Conservation (phyloP, 2,113 vertebrate species). For the Zeus faber region DNA sequence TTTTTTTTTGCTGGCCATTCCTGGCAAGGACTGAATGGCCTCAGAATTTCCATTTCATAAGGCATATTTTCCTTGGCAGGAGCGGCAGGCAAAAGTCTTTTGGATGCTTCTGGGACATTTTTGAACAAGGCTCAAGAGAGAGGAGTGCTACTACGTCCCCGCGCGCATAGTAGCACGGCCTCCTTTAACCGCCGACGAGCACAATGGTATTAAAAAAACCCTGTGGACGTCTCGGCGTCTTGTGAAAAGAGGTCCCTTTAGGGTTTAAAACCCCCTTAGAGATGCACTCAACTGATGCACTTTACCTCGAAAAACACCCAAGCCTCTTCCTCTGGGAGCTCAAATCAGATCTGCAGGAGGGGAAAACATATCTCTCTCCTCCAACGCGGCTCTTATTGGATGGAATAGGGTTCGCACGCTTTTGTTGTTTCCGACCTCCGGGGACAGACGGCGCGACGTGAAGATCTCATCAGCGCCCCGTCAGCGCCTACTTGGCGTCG, state of each 20-base stretch:
- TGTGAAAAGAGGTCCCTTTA: slow-evolving; percentile 25
- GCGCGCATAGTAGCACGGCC: slow-evolving; percentile 28
- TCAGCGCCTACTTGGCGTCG: too few relatives aligned
- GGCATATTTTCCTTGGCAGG: slow-evolving; percentile 74
- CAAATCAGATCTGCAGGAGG: slow-evolving; percentile 35
- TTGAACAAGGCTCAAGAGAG: slow-evolving; percentile 61
- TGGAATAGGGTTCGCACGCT: slow-evolving; percentile 15
- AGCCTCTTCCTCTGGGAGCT: slow-evolving; percentile 28
- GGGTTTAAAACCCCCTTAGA: slow-evolving; percentile 45
- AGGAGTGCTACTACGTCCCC: slow-evolving; percentile 38
- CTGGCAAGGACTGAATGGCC: slow-evolving; percentile 67
- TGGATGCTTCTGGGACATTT: slow-evolving; percentile 70
- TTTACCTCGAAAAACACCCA: slow-evolving; percentile 50
- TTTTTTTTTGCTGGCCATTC: slow-evolving; percentile 47
- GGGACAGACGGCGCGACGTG: slow-evolving; percentile 23
- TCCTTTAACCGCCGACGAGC: slow-evolving; percentile 23
- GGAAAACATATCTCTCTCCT: slow-evolving; percentile 28
- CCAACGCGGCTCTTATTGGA: slow-evolving; percentile 42
- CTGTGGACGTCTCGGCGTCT: background rate
- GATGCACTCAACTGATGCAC: slow-evolving; percentile 52
- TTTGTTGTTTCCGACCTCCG: slow-evolving; percentile 36
- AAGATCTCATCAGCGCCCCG: slow-evolving; percentile 19
- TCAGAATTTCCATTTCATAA: slow-evolving; percentile 84
- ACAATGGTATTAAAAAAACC: slow-evolving; percentile 31
- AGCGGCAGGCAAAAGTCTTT: slow-evolving; percentile 55